phyloP scores from a whole-genome alignment of 2,888 invertebrate genomes.

The Ochropleura leucogaster region DNA sequence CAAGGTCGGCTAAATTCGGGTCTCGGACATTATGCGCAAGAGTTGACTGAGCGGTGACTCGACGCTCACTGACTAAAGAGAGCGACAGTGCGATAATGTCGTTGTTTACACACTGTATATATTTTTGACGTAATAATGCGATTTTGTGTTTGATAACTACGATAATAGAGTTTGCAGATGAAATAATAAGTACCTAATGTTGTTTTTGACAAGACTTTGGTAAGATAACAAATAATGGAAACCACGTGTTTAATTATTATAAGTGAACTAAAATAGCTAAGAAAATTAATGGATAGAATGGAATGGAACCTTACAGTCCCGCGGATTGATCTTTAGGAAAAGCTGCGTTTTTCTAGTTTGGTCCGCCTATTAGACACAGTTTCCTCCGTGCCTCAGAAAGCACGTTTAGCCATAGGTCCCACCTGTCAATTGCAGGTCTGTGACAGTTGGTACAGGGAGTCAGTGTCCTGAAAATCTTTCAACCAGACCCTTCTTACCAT shows the following conservation, averaged over 20 bases:
- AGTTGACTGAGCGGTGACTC: constrained; percentile 71
- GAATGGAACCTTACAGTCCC: too few relatives aligned
- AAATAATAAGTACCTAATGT: constrained; percentile 22
- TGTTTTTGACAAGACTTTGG: constrained; percentile 5
- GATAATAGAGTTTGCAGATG: constrained; percentile 39
- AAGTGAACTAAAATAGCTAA: not conserved
- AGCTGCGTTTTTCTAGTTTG: too few relatives aligned
- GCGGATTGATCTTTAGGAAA: too few relatives aligned
- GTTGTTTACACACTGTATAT: constrained; percentile 61
- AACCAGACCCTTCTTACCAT: too few relatives aligned
- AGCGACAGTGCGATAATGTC: constrained; percentile 59
- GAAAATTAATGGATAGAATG: not conserved
- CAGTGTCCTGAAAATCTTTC: too few relatives aligned
- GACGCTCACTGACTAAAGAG: constrained; percentile 72
- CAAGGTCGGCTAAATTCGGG: constrained; percentile 76
- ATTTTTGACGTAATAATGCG: constrained; percentile 65
- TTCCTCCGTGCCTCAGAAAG: too few relatives aligned
- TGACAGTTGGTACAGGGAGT: too few relatives aligned
- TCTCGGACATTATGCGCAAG: constrained; percentile 78
- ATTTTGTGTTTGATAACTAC: constrained; percentile 55
- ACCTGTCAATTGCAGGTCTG: too few relatives aligned
- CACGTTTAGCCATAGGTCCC: too few relatives aligned
- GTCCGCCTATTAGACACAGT: too few relatives aligned
- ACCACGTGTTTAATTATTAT: not conserved
- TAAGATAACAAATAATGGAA: not conserved